Conservation (phyloP, 2,113 vertebrate genomes). For the Anser brachyrhynchus region DNA sequence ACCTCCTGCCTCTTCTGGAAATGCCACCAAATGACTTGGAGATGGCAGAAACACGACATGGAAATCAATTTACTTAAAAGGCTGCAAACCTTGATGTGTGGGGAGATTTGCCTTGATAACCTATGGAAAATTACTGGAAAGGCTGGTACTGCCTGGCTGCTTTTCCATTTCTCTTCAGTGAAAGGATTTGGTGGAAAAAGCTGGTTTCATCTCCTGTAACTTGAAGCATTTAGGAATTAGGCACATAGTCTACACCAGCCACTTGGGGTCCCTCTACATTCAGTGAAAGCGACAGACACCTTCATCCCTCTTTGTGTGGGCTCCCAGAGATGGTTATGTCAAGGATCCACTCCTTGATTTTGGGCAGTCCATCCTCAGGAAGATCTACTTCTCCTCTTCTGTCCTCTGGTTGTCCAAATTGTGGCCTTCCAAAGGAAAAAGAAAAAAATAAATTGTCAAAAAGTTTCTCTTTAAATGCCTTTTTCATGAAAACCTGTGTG, state of each 20-base stretch:
- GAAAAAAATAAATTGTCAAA: background rate
- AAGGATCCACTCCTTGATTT: background rate
- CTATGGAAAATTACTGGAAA: background rate
- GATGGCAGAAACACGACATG: background rate
- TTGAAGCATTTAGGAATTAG: background rate
- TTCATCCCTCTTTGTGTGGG: background rate
- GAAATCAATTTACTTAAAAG: background rate
- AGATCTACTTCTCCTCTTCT: background rate
- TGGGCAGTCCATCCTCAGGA: background rate
- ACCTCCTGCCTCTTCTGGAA: background rate
- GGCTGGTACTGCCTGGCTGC: background rate
- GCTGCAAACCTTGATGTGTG: background rate
- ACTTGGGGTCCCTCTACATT: slow-evolving; percentile 61
- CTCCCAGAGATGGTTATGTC: background rate
- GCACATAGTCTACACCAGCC: slow-evolving; percentile 28
- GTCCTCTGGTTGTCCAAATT: background rate
- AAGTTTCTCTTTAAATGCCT: background rate
- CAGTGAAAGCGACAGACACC: slow-evolving; percentile 22
- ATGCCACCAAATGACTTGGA: background rate
- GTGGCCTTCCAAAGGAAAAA: background rate
- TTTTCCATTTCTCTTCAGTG: background rate
- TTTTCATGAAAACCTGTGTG: background rate
- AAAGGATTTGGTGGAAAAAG: background rate
- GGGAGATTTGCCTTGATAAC: background rate
- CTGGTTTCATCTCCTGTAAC: background rate